Base-by-base conservation (phyloP, 2,797 vertebrate species). In the Epinephelus malabaricus region DNA sequence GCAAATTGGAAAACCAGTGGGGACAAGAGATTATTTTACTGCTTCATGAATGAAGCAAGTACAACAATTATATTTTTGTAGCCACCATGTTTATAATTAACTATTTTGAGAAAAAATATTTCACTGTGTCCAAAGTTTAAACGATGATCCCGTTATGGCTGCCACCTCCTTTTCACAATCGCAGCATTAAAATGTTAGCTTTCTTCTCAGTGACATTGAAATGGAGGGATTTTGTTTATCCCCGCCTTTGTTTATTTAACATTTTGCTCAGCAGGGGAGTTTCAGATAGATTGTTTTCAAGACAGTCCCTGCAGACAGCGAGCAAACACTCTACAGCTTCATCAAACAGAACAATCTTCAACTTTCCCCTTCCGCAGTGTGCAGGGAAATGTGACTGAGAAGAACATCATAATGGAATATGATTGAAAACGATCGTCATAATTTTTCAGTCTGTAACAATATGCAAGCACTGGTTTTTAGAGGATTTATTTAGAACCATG, bases 211-310 rank as follows among this genome's bases (percentile, higher is more conserved):
- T 95, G 95, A 96, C 95, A 95, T 96, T 95, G 95, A 95, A 96
- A 96, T 95, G 92, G 95, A 92, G 94, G 92, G 95, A 96, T 96
- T 96, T 96, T 96, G 95, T 96, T 96, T 95, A 96, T 96, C 94
- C 94, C 89, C 74, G 91, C 93, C 93, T 95, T 95, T 96, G 95
- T 96, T 96, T 96, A 96, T 95, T 96, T 95, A 96, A 96, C 96
- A 96, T 95, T 96, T 96, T 93, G 94, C 95, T 93, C 95, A 95
- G 95, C 91, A 88, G 96, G 95, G 93, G 92, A 94, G 93, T 95
- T 96, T 95, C 93, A 95, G 94, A 95, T 94, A 94, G 95, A 95
- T 96, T 96, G 95, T 96, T 95, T 96, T 95, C 92, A 94, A 95
- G 94, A 94, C 94, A 92, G 92, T 96, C 95, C 95, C 95, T 93